Conservation (phyloP, 2,797 vertebrate genomes). For the Tolypeutes matacus region DNA sequence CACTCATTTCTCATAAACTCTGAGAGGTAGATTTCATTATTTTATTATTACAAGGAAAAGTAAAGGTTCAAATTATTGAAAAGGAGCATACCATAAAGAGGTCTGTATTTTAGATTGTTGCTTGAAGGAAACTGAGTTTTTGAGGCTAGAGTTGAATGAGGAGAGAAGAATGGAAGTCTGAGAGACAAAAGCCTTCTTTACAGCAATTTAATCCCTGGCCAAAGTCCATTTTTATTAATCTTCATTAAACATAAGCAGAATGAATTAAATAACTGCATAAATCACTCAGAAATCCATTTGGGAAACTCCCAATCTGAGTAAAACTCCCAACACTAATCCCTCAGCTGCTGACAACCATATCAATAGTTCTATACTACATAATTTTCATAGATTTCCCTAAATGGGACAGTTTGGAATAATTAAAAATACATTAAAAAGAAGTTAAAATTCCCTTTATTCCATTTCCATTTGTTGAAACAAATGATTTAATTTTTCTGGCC, state of each 20-base stretch:
- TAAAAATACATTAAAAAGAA: background rate
- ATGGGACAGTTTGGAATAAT: background rate
- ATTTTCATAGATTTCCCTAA: background rate
- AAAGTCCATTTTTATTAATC: background rate
- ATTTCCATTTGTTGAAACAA: background rate
- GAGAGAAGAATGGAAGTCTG: background rate
- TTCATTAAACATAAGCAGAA: background rate
- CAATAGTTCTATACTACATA: background rate
- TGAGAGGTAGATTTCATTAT: background rate
- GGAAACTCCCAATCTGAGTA: background rate
- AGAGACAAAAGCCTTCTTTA: background rate
- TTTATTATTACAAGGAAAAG: background rate
- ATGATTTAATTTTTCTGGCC: background rate
- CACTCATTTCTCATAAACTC: background rate
- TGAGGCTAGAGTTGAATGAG: background rate
- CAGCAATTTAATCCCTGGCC: background rate
- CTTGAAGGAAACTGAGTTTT: background rate
- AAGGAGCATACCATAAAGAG: background rate
- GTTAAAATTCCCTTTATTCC: background rate
- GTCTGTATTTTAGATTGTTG: background rate
- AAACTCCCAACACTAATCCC: background rate
- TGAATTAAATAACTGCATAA: background rate
- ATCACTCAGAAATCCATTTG: background rate
- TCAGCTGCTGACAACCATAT: background rate
- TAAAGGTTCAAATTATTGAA: background rate